phyloP scores from a whole-genome alignment of 2,113 vertebrate genomes.

The Vulpes lagopus region DNA sequence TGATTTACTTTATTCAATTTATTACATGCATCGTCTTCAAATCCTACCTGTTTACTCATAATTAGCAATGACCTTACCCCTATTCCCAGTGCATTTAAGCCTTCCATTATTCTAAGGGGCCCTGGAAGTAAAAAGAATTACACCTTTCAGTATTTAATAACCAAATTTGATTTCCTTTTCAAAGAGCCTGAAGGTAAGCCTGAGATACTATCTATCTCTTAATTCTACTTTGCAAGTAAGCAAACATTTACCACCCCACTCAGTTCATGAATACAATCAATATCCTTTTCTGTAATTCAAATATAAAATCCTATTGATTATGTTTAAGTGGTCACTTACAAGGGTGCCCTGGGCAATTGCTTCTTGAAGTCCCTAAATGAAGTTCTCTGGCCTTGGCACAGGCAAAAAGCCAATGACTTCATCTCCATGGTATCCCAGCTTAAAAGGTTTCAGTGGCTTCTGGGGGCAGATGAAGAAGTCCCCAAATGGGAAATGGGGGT shows the following conservation, averaged over 20 bases:
- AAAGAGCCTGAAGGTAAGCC: conserved; percentile 68
- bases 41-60: conserved; percentile 17
- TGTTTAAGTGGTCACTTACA: conserved; percentile 65
- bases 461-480: neutral
- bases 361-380: neutral
- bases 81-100: neutral
- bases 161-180: conserved; percentile 75
- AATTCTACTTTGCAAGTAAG: conserved; percentile 64
- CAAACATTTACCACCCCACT: conserved; percentile 59
- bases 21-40: conserved; percentile 36
- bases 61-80: neutral
- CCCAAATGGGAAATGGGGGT: neutral
- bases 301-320: conserved; percentile 71
- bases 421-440: neutral
- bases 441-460: neutral
- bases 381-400: neutral
- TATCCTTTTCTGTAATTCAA: conserved; percentile 51
- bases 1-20: neutral
- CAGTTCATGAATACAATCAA: conserved; percentile 54
- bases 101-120: conserved; percentile 63
- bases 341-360: conserved; percentile 47
- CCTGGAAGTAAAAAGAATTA: conserved; percentile 63
- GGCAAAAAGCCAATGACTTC: conserved; percentile 9
- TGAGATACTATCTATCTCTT: conserved; percentile 62
- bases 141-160: conserved; percentile 77